Conservation (phyloP, 2,888 invertebrate species). For the Eupithecia inturbata region DNA sequence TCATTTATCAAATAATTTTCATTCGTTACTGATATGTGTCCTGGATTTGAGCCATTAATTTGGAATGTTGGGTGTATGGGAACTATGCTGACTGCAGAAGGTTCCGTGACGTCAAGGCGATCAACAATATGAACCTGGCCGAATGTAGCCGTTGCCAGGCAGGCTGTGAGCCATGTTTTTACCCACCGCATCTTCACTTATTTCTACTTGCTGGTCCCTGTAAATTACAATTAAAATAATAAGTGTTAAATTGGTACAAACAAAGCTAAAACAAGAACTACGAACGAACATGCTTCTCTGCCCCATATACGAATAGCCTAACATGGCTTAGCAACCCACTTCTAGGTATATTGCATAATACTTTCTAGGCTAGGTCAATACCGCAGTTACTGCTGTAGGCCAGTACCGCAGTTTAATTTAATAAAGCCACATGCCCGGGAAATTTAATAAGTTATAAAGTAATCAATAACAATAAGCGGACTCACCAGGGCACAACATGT, state of each 20-base stretch:
- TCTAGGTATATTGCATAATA: neutral
- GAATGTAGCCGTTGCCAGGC: slow-evolving; percentile 35
- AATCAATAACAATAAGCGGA: slow-evolving; percentile 24
- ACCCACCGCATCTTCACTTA: slow-evolving; percentile 52
- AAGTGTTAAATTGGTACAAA: neutral
- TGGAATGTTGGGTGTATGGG: neutral
- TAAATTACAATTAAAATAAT: slow-evolving; percentile 24
- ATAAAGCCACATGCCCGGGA: neutral
- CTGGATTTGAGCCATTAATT: neutral
- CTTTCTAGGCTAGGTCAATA: slow-evolving; percentile 3
- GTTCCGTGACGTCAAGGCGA: neutral
- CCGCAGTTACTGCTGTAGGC: neutral
- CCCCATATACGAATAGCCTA: neutral
- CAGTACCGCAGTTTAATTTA: neutral
- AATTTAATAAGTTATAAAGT: slow-evolving; percentile 8
- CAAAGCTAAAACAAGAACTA: neutral
- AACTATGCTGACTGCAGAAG: neutral
- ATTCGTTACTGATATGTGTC: neutral
- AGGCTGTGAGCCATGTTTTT: slow-evolving; percentile 44
- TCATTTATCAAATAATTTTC: slow-evolving; percentile 8
- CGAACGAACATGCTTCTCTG: neutral
- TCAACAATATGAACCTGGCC: slow-evolving; percentile 30
- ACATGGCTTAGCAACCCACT: neutral
- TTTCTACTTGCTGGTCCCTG: slow-evolving; percentile 41
- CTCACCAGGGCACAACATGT: slow-evolving; percentile 39